These are phyloP conservation scores for Betta splendens DNA, from an alignment of 2,797 vertebrate species.

Conservation along the genomic window DNA sequence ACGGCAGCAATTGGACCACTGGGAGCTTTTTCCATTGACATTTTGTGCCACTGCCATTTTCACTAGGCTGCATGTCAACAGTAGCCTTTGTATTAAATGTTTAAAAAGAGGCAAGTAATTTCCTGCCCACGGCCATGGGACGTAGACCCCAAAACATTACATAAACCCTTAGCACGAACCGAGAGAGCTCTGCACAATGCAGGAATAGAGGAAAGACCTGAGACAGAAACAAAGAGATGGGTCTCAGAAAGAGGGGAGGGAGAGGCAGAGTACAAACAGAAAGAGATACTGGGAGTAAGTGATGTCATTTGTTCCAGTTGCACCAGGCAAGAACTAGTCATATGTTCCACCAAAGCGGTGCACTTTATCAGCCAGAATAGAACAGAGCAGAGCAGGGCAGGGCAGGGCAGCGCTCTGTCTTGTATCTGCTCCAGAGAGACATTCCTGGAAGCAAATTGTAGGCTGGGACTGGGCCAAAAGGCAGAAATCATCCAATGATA, in stretches of 20 bases:
- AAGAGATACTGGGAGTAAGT: constrained; percentile 70
- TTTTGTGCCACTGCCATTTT: constrained; percentile 55
- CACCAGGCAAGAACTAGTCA: constrained; percentile 71
- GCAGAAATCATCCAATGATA: constrained; percentile 33
- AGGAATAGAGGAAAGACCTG: constrained; percentile 14
- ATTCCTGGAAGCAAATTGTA: constrained; percentile 64
- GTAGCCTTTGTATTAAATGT: constrained; percentile 60
- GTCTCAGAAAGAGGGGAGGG: constrained; percentile 19
- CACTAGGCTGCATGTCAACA: constrained; percentile 55
- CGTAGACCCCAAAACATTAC: constrained; percentile 57
- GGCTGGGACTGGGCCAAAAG: constrained; percentile 31
- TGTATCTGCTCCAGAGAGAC: constrained; percentile 66
- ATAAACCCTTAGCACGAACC: constrained; percentile 48
- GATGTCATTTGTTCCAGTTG: constrained; percentile 82
- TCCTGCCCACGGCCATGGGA: constrained; percentile 55
- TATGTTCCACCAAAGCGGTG: constrained; percentile 71
- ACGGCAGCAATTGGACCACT: no score
- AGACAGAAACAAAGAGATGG: constrained; percentile 30
- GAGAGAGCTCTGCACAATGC: constrained; percentile 27
- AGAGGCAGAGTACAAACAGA: constrained; percentile 43
- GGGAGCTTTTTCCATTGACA: constrained; percentile 60
- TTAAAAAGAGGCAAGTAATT: constrained; percentile 62
- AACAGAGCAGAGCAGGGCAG: constrained; percentile 55
- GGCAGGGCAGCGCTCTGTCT: constrained; percentile 59
- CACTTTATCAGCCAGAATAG: constrained; percentile 74